A percentile compares a stretch with the other conserved stretches of the same genome.
phyloP scores from a whole-genome alignment of 2,888 invertebrate genomes.

The Thereva unica region DNA sequence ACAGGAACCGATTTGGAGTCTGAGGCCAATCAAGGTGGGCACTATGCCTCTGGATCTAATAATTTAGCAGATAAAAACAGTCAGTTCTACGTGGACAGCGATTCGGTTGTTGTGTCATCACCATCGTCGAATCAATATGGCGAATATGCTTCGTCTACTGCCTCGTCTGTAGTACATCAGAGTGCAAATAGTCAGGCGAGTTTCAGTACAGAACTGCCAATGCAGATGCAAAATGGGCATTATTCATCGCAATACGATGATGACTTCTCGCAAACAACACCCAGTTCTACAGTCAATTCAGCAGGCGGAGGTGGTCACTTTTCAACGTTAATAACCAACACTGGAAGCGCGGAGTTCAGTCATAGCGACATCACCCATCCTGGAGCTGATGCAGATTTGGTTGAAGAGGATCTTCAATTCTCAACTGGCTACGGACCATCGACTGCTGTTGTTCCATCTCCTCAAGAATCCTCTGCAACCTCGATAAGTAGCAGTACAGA shows the following conservation, averaged over 20 bases:
- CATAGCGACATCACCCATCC: conserved; percentile 66
- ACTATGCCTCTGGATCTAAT: conserved; percentile 27
- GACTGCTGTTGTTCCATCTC: conserved; percentile 48
- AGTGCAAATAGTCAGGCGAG: conserved; percentile 15
- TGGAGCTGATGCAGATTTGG: conserved; percentile 66
- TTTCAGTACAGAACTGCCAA: conserved; percentile 54
- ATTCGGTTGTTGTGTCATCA: conserved; percentile 52
- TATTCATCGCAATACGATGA: conserved; percentile 21
- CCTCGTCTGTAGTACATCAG: background rate
- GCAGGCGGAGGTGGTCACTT: background rate
- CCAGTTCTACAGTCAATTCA: conserved; percentile 28
- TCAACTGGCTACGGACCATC: conserved; percentile 62
- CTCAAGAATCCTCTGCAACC: conserved; percentile 52
- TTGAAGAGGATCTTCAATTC: conserved; percentile 62
- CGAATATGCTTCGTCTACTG: conserved; percentile 22
- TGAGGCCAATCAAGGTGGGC: conserved; percentile 44
- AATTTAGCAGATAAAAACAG: conserved; percentile 15
- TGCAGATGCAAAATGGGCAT: conserved; percentile 48
- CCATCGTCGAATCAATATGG: conserved; percentile 47
- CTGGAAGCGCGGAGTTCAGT: conserved; percentile 52
- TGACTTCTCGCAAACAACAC: conserved; percentile 48
- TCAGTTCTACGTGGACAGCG: conserved; percentile 50
- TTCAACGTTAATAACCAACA: background rate
- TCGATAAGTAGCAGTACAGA: background rate
- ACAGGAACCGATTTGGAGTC: conserved; percentile 47